Evolutionary conservation across 2,113 vertebrate genomes (phyloP).

Genomic region (Strix uralensis): DNA sequence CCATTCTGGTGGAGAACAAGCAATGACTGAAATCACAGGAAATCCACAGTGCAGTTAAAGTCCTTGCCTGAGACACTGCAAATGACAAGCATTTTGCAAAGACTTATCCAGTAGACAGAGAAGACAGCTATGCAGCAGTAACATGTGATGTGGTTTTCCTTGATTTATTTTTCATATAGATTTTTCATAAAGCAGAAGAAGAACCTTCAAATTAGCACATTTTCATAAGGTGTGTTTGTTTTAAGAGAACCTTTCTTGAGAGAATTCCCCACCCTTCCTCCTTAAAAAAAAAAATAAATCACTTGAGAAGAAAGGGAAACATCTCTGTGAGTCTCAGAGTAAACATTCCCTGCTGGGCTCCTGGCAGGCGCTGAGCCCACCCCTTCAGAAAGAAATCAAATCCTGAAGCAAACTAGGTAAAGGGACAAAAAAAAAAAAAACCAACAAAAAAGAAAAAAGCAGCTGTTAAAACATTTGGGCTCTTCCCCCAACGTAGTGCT

Average conservation of each 20-base stretch:
- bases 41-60: neutral
- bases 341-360: constrained; percentile 74
- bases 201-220: constrained; percentile 31
- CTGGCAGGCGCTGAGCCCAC: constrained; percentile 65
- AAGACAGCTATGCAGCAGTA: neutral
- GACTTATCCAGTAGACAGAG: neutral
- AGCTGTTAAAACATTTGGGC: constrained; percentile 90
- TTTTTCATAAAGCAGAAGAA: neutral
- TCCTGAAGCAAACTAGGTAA: constrained; percentile 77
- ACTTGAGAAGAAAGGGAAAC: constrained; percentile 41
- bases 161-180: neutral
- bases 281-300: constrained; percentile 3
- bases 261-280: neutral
- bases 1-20: neutral
- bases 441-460: constrained; percentile 70
- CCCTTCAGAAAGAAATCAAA: constrained; percentile 78
- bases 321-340: constrained; percentile 42
- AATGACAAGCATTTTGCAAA: constrained; percentile 23
- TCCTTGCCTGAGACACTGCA: neutral
- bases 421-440: constrained; percentile 50
- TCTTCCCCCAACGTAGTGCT: constrained; percentile 1
- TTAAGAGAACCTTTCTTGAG: constrained; percentile 14
- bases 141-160: neutral
- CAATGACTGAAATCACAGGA: constrained; percentile 26
- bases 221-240: constrained; percentile 38